Conservation (phyloP, 2,113 vertebrate genomes). For the Mellivora capensis region DNA sequence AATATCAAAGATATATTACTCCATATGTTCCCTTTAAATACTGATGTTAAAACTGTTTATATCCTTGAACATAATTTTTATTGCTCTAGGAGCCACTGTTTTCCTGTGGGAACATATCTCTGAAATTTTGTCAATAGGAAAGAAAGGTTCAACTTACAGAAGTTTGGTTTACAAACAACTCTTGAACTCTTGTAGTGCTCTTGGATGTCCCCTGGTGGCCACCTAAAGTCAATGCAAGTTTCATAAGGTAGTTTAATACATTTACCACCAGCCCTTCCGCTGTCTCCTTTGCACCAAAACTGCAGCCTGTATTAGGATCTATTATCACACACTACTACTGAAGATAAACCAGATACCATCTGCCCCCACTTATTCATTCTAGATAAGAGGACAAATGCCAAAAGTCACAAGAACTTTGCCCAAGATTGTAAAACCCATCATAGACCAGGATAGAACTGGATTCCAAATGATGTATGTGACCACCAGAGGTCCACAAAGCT, state of each 20-base stretch:
- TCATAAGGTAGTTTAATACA: neutral
- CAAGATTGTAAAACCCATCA: neutral
- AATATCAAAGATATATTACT: neutral
- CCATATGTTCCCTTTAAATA: neutral
- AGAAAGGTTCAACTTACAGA: neutral
- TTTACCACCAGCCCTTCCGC: rapidly evolving
- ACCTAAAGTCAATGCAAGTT: neutral
- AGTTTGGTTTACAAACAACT: neutral
- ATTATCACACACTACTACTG: neutral
- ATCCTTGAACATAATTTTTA: neutral
- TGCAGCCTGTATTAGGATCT: neutral
- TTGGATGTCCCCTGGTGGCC: neutral
- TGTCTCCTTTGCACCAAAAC: neutral
- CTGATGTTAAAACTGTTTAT: constrained; percentile 22
- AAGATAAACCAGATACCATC: neutral
- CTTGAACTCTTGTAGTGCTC: neutral
- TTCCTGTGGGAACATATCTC: neutral
- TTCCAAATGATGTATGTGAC: neutral
- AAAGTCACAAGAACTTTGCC: neutral
- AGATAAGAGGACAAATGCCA: neutral
- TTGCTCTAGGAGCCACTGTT: neutral
- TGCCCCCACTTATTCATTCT: neutral
- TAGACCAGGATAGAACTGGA: neutral
- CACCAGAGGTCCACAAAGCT: neutral
- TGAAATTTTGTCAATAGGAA: constrained; percentile 13